These are phyloP conservation scores for Vicugna pacos DNA, from an alignment of 2,113 vertebrate species.

Conservation along the genomic window DNA sequence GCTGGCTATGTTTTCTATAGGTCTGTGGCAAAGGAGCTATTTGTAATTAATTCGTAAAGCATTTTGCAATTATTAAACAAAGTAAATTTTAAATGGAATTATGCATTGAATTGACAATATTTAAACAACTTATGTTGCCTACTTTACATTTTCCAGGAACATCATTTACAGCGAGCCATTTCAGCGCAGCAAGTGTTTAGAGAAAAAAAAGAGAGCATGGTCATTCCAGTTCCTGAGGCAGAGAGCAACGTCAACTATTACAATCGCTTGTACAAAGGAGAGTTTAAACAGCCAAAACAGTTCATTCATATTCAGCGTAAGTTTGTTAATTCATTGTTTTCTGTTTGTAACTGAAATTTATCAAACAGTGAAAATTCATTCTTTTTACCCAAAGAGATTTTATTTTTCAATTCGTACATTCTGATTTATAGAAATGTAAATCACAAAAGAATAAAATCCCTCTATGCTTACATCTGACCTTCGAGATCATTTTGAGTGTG, in stretches of 20 bases:
- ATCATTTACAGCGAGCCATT: slow-evolving; percentile 96
- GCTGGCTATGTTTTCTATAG: slow-evolving; percentile 8
- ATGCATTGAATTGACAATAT: slow-evolving; percentile 54
- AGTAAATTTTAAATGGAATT: slow-evolving; percentile 63
- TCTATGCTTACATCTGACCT: slow-evolving; percentile 48
- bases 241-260: slow-evolving; percentile 96
- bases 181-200: slow-evolving; percentile 96
- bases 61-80: slow-evolving; percentile 5
- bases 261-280: slow-evolving; percentile 95
- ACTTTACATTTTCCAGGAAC: slow-evolving; percentile 90
- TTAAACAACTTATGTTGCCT: slow-evolving; percentile 61
- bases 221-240: slow-evolving; percentile 96
- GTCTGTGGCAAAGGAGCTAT: background rate
- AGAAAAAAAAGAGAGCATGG: slow-evolving; percentile 97
- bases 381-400: slow-evolving; percentile 39
- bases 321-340: slow-evolving; percentile 76
- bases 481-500: slow-evolving; percentile 60
- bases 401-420: slow-evolving; percentile 41
- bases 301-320: slow-evolving; percentile 97
- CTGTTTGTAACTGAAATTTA: slow-evolving; percentile 62
- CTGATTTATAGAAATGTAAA: slow-evolving; percentile 55
- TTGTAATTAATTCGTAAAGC: slow-evolving; percentile 47
- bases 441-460: slow-evolving; percentile 49
- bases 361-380: slow-evolving; percentile 54
- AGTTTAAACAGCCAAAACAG: slow-evolving; percentile 95